phyloP scores from a whole-genome alignment of 2,113 vertebrate species.

The Leptosomus discolor region DNA sequence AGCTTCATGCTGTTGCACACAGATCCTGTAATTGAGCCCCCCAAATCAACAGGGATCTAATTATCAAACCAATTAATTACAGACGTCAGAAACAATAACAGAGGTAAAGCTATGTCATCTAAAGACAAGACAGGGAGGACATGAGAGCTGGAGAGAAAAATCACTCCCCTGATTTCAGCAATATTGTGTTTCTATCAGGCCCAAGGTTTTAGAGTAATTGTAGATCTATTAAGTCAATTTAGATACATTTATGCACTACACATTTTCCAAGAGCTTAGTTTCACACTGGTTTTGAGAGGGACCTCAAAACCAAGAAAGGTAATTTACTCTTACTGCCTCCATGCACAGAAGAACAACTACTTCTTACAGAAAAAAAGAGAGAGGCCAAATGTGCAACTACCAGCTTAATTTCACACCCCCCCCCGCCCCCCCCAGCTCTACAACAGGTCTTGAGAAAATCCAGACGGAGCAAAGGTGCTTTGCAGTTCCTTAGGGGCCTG shows the following conservation, averaged over 20 bases:
- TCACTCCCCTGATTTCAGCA: background rate
- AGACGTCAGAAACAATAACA: background rate
- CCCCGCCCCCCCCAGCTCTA: background rate
- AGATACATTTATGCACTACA: background rate
- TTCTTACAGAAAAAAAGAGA: background rate
- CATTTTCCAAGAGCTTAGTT: background rate
- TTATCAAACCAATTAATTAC: background rate
- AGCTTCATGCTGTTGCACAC: background rate
- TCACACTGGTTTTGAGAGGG: background rate
- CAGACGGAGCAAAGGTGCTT: rapidly evolving
- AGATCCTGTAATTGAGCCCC: background rate
- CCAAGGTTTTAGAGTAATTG: background rate
- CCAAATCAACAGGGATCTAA: background rate
- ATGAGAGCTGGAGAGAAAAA: background rate
- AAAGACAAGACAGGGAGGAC: background rate
- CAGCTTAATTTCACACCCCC: background rate
- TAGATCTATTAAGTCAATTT: background rate
- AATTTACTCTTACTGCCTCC: background rate
- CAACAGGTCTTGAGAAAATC: background rate
- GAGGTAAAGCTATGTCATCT: background rate
- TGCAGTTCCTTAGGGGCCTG: background rate
- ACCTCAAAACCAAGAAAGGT: background rate
- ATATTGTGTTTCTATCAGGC: background rate
- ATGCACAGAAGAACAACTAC: background rate
- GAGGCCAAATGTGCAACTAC: background rate